Percentiles rank a stretch among this genome's conserved stretches.
These are phyloP conservation scores for Geotrupes spiniger DNA, from an alignment of 2,888 invertebrate species.

Conservation along the genomic window DNA sequence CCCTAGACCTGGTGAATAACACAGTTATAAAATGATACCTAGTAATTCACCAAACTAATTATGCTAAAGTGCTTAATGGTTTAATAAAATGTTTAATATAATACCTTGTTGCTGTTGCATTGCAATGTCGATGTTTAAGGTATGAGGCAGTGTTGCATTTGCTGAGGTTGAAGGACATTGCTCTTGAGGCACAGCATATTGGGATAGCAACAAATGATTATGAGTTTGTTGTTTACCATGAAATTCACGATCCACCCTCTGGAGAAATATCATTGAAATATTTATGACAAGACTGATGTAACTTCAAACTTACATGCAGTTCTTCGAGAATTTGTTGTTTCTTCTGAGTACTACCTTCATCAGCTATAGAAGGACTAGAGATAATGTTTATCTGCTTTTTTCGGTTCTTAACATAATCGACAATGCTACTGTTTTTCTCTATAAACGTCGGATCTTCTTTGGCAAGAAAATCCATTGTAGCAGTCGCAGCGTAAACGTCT, in stretches of 20 bases:
- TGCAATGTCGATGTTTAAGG: conserved; percentile 53
- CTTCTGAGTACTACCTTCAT: conserved; percentile 65
- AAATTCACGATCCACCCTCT: conserved; percentile 68
- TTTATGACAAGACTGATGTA: not conserved
- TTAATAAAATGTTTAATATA: not conserved
- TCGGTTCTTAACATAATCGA: conserved; percentile 48
- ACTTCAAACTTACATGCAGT: conserved; percentile 48
- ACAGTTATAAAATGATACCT: no score
- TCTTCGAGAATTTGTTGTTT: conserved; percentile 72
- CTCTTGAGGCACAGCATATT: conserved; percentile 44
- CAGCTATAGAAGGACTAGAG: conserved; percentile 37
- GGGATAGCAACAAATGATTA: conserved; percentile 41
- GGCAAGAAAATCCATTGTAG: conserved; percentile 46
- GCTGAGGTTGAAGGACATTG: conserved; percentile 38
- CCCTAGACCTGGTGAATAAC: conserved; percentile 44
- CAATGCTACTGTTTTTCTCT: conserved; percentile 50
- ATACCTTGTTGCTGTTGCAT: conserved; percentile 44
- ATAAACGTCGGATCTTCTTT: conserved; percentile 54
- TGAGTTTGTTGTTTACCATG: conserved; percentile 52
- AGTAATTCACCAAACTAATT: no score
- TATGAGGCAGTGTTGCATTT: conserved; percentile 48
- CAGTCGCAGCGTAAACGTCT: conserved; percentile 41
- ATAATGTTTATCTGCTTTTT: conserved; percentile 41
- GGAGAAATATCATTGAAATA: conserved; percentile 22
- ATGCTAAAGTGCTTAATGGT: no score